Evolutionary conservation across 2,888 invertebrate genomes (phyloP), one percentile per base, ranked within the genome.

Genomic region (Carpatolechia fugitivella): DNA sequence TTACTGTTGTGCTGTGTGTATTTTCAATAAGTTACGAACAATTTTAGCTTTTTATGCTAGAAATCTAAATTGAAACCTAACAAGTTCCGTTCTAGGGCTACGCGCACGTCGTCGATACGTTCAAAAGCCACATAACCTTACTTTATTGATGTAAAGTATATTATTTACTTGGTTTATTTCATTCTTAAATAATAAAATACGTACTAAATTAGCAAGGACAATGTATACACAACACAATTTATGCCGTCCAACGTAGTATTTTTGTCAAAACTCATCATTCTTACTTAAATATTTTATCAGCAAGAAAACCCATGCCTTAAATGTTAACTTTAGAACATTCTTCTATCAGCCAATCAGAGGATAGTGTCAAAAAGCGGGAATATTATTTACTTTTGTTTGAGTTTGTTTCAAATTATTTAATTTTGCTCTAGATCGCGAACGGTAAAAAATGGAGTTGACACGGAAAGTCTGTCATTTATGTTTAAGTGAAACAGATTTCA

Each of bases 161-260:
- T 30, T 47, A 30, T 47, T 33, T 33, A 3, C 10, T 58, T 50
- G 4, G 11, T 18, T 41, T 1, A 14, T 11, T 20, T 18, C 18
- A 41, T 10, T 20, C 18, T 10, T 8, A 13, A 4, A 3, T 31
- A 58, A 59, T 60, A 47, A 55, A 44, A 54, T 61, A 61, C 55
- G 60, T 61, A 58, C 57, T 56, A 58, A 62, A 33, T 54, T 59
- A 64, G 71, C 65, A 76, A 75, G 64, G 69, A 69, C 74, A 75
- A 76, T 69, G 79, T 83, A 80, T 83, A 83, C 81, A 73, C 68
- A 70, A 75, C 70, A 76, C 69, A 76, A 76, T 68, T 74, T 13
- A 68, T 80, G 74, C 86, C 87, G 87, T 87, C 87, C 87, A 85
- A 69, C 62, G 72, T 81, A 83, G 79, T 76, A 72, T 78, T 78